Evolutionary conservation across 92 coral and sea anemone genomes (phyloP), one percentile per base, ranked within the genome.

Genomic region (Zoanthus gigantus): DNA sequence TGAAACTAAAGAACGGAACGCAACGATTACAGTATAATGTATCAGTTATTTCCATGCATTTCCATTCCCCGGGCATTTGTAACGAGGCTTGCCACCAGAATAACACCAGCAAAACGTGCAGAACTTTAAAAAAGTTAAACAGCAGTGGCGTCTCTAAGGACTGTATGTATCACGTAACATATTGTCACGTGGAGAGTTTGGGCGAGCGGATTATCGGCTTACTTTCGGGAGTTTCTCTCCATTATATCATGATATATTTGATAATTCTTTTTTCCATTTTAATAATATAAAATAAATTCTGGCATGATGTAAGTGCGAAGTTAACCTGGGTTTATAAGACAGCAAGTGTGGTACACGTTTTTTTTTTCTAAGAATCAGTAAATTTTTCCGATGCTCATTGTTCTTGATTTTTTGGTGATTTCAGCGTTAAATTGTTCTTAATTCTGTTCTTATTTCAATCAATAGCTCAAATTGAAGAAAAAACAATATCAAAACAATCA

Each of bases 1-100:
- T 69, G 74, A 69, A 69, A 69, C 74, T 69, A 69, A 69, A 69
- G 74, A 69, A 69, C 44, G 74, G 74, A 69, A 69, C 44, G 74
- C 74, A 69, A 69, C 74, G 74, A 29, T 69, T 69, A 69, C 74
- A 69, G 74, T 69, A 69, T 65, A 65, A 65, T 28, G 44, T 69
- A 69, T 69, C 74, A 69, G 74, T 69, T 69, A 69, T 29, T 69
- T 69, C 74, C 74, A 69, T 69, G 74, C 74, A 34, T 69, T 69
- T 69, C 44, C 74, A 69, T 30, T 45, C 44, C 14, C 74, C 74
- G 44, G 74, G 74, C 74, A 69, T 67, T 69, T 69, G 74, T 69
- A 69, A 29, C 45, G 32, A 45, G 74, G 44, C 73, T 68, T 68
- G 73, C 73, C 32, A 68, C 73, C 73, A 68, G 60, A 54, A 54